Evolutionary conservation across 2,888 invertebrate genomes (phyloP), one percentile per base, ranked within the genome.

Genomic region (Lypha dubia): DNA sequence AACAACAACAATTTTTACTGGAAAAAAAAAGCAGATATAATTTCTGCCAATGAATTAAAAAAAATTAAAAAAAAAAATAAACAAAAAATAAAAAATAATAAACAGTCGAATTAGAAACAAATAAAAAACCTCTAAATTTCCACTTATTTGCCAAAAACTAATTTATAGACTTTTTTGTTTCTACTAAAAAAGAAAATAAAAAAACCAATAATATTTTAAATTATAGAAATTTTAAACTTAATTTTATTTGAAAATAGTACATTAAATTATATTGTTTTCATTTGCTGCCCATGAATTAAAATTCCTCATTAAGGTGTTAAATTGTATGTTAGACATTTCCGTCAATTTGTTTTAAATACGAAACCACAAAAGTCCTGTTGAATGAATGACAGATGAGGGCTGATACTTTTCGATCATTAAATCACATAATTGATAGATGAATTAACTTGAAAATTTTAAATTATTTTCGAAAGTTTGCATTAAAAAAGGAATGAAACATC

Each of bases 251-350:
- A 24, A 63, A 67, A n/a, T n/a, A n/a, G n/a, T 32, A 67, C 44
- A 65, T 11, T 11, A 17, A 51, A 20, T 20, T 38, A 24, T n/a
- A n/a, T n/a, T 13, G 49, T 49, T 62, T 35, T 44, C 35, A 41
- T 74, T 62, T 62, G 58, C 17, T 68, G 49, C 20, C 41, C 58
- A 67, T 67, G 65, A 65, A 75, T 74, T 74, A 35, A 76, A 82
- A 76, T 60, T 71, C 44, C 63, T 49, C 58, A 76, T 83, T 77
- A 83, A 67, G 44, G 67, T 68, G 77, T 58, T 77, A 77, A 83
- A 73, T 77, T 82, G 41, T 41, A 38, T 67, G 63, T 76, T 60
- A 71, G 65, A 63, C 17, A 71, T 68, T 77, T 68, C 7, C 13
- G 1, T 5, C 15, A 6, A 28, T 11, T 11, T 15, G 15, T 2